phyloP scores from a whole-genome alignment of 2,797 vertebrate genomes.

The Pitangus sulphuratus region DNA sequence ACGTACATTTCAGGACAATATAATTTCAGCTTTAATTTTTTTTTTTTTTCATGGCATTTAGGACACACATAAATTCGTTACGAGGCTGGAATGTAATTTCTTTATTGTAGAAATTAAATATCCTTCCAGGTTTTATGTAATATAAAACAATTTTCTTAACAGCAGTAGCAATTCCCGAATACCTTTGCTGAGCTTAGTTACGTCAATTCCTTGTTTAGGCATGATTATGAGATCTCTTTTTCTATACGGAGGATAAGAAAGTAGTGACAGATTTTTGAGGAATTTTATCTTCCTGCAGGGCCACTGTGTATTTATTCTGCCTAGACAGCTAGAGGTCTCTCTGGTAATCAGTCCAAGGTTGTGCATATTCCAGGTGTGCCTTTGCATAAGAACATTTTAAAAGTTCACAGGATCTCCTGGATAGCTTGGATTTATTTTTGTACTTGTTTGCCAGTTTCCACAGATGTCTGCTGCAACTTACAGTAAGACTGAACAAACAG shows the following conservation, averaged over 20 bases:
- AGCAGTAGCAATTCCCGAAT: neutral
- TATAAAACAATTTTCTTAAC: neutral
- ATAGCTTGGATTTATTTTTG: neutral
- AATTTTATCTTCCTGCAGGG: neutral
- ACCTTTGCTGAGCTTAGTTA: neutral
- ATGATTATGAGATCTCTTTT: neutral
- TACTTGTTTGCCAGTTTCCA: neutral
- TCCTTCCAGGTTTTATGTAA: neutral
- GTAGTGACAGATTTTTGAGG: neutral
- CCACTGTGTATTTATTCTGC: neutral
- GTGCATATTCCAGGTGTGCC: slow-evolving; percentile 28
- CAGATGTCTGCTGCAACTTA: neutral
- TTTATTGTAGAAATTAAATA: neutral
- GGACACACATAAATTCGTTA: neutral
- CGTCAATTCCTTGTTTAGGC: neutral
- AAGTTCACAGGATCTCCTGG: neutral
- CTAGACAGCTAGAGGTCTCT: neutral
- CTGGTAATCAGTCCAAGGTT: neutral
- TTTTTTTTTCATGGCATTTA: neutral
- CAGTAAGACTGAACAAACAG: neutral
- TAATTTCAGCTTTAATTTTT: neutral
- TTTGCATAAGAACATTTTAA: neutral
- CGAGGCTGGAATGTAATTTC: neutral
- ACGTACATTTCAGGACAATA: neutral
- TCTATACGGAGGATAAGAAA: neutral